Evolutionary conservation across 2,888 invertebrate species (phyloP).

Genomic region (Agriotes lineatus): DNA sequence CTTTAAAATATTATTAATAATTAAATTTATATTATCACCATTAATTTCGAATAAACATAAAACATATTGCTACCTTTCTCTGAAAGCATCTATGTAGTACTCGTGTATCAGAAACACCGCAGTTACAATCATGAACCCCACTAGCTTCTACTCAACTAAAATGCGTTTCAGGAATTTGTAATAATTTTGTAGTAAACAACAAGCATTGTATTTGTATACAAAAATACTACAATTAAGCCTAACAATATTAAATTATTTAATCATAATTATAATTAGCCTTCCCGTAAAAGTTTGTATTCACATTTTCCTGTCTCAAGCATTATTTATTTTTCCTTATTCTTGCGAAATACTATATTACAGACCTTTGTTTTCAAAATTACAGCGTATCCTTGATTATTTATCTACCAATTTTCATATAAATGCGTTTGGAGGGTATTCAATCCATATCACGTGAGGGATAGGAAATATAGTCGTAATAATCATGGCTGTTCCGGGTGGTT

Average conservation of each 20-base stretch:
- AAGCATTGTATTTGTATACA: neutral
- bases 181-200: neutral
- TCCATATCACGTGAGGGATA: neutral
- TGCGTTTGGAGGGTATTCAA: neutral
- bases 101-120: no score
- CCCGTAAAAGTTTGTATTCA: neutral
- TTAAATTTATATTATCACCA: no score
- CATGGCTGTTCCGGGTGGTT: constrained; percentile 2
- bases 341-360: constrained; percentile 9
- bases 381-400: neutral
- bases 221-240: no score
- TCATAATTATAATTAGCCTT: neutral
- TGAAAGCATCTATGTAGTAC: no score
- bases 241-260: constrained; percentile 2
- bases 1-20: no score
- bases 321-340: neutral
- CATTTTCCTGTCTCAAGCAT: neutral
- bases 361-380: neutral
- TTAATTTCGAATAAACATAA: no score
- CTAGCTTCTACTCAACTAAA: neutral
- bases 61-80: no score
- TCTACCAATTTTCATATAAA: neutral
- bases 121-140: no score
- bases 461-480: neutral
- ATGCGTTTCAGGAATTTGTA: neutral